Evolutionary conservation across 2,888 invertebrate genomes (phyloP), one percentile per base, ranked within the genome.

Genomic region (Ariolimax columbianus): DNA sequence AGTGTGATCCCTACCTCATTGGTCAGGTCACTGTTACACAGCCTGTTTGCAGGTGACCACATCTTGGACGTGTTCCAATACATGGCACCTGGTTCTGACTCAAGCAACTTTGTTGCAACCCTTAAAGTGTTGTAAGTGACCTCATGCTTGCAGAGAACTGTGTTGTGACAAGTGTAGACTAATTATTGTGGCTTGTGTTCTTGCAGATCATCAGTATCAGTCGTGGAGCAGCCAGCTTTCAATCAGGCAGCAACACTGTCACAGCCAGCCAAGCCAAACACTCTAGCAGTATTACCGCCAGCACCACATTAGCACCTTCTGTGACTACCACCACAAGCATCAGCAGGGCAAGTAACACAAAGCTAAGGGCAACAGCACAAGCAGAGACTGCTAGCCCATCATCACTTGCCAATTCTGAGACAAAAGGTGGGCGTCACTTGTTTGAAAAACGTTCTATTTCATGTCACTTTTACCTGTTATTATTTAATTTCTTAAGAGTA

Each of bases 131-230:
- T 47, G 47, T 14, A 47, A 9, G 47, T 47, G 47, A 47, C 47
- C 47, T 47, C 14, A 47, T 47, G 47, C 47, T 47, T 47, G 14
- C 47, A 14, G 6, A 14, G n/a, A n/a, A n/a, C n/a, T n/a, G 47
- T 6, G 47, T 47, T 47, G 47, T 47, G 6, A 14, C 47, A 47
- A n/a, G 59, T n/a, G 26, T 4, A 19, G 11, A 63, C 7, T 63
- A n/a, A 63, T n/a, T 6, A n/a, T 26, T 26, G 23, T 40, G 1
- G 3, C 47, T n/a, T n/a, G n/a, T 26, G 1, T 38, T 7, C 0
- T 36, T 79, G 30, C 72, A 83, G 51, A 73, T 86, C 68, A 63
- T 72, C n/a, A 66, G 9, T 9, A 63, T 68, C 36, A 36, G 30
- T 30, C 73, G 82, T 59, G 82, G 82, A 63, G 26, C 75, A 47